Percentiles rank a stretch among this genome's conserved stretches.
Conservation (phyloP, 2,797 vertebrate species). For the Sternarchorhynchus goeldii region DNA sequence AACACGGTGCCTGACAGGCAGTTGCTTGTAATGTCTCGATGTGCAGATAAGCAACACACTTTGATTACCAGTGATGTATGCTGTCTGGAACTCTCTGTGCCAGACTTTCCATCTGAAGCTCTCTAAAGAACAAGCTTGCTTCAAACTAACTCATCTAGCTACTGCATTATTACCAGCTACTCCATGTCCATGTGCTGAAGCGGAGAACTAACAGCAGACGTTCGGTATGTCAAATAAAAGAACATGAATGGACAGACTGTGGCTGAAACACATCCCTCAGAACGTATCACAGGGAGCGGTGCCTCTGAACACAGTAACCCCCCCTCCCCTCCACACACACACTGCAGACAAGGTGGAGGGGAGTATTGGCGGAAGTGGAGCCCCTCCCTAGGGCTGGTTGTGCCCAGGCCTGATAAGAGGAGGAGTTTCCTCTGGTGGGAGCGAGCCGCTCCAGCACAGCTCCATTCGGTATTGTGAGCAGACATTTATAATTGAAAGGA, state of each 20-base stretch:
- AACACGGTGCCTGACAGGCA: slow-evolving; percentile 11
- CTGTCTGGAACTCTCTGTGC: slow-evolving; percentile 16
- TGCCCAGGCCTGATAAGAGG: slow-evolving; percentile 72
- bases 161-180: not conserved
- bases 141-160: not conserved
- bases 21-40: slow-evolving; percentile 14
- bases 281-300: slow-evolving; percentile 9
- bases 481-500: slow-evolving; percentile 71
- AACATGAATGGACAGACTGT: slow-evolving; percentile 26
- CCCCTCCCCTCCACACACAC: too few relatives aligned
- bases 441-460: slow-evolving; percentile 39
- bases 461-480: slow-evolving; percentile 70
- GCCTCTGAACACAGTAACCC: slow-evolving; percentile 49
- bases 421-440: slow-evolving; percentile 72
- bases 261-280: slow-evolving; percentile 16
- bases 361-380: slow-evolving; percentile 62
- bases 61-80: slow-evolving; percentile 32
- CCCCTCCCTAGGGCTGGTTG: slow-evolving; percentile 62
- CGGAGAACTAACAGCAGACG: not conserved
- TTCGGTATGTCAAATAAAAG: slow-evolving; percentile 25
- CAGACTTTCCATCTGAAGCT: too few relatives aligned
- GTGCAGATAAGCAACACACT: slow-evolving; percentile 26
- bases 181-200: not conserved
- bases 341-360: slow-evolving; percentile 33
- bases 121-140: not conserved